Percentiles rank a stretch among this genome's conserved stretches.
phyloP scores from a whole-genome alignment of 2,113 vertebrate genomes.

The Gambusia holbrooki region DNA sequence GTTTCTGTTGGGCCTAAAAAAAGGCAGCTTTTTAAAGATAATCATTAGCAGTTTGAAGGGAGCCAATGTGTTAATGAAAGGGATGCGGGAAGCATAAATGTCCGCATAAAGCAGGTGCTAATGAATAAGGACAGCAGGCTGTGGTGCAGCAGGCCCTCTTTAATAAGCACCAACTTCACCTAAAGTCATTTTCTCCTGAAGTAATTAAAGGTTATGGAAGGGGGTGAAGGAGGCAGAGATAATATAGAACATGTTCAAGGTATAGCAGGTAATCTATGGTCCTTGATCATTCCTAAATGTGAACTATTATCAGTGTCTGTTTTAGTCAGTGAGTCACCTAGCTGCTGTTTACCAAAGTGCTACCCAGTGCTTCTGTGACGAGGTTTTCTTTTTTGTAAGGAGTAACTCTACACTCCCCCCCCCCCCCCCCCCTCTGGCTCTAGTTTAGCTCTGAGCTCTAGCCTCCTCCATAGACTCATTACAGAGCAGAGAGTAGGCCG shows the following conservation, averaged over 20 bases:
- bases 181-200: slow-evolving; percentile 40
- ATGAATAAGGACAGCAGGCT: slow-evolving; percentile 52
- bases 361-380: slow-evolving; percentile 38
- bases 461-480: slow-evolving; percentile 42
- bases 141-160: slow-evolving; percentile 24
- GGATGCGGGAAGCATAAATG: slow-evolving; percentile 3
- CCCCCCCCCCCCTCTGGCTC: slow-evolving; percentile 37
- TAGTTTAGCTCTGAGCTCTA: slow-evolving; percentile 44
- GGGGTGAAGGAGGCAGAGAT: background rate
- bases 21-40: background rate
- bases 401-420: slow-evolving; percentile 57
- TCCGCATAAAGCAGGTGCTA: slow-evolving; percentile 53
- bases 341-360: slow-evolving; percentile 57
- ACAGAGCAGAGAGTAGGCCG: slow-evolving; percentile 48
- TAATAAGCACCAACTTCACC: slow-evolving; percentile 43
- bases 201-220: slow-evolving; percentile 33
- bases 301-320: slow-evolving; percentile 8
- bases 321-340: slow-evolving; percentile 50
- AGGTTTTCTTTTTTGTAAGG: slow-evolving; percentile 15
- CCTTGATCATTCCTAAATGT: background rate
- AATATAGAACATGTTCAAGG: background rate
- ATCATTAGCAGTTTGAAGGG: slow-evolving; percentile 29
- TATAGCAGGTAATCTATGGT: slow-evolving; percentile 8
- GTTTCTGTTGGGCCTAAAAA: background rate
- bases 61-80: slow-evolving; percentile 60